Evolutionary conservation across 2,888 invertebrate species (phyloP).

Genomic region (Lithosia quadra): DNA sequence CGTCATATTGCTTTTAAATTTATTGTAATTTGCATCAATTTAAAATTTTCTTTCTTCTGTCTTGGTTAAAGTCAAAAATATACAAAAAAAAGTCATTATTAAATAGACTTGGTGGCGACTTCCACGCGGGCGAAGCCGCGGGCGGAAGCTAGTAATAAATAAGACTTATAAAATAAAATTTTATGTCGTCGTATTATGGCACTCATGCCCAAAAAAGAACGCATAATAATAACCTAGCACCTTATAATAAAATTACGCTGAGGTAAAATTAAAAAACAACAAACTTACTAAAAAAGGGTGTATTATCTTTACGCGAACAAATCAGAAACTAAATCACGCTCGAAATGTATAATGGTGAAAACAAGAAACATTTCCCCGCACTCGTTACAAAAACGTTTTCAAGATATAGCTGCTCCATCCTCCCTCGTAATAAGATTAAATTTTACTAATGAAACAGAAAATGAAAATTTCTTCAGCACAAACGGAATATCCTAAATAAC

Average conservation of each 20-base stretch:
- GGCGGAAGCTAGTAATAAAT: too few species aligned
- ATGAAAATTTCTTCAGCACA: constrained; percentile 74
- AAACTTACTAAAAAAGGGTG: not conserved
- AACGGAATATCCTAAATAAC: constrained; percentile 75
- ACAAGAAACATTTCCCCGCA: constrained; percentile 61
- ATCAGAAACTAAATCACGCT: constrained; percentile 42
- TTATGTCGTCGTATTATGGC: too few species aligned
- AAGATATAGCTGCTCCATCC: constrained; percentile 71
- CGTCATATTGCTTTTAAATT: too few species aligned
- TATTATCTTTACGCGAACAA: not conserved
- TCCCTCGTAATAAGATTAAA: constrained; percentile 78
- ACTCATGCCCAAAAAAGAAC: too few species aligned
- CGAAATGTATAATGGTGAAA: constrained; percentile 54
- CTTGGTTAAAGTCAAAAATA: too few species aligned
- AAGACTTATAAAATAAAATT: too few species aligned
- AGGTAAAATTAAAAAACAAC: not conserved
- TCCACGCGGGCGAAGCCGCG: too few species aligned
- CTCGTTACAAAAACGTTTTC: constrained; percentile 69
- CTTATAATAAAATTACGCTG: not conserved
- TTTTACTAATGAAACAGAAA: constrained; percentile 84
- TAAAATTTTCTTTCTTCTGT: too few species aligned
- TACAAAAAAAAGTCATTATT: too few species aligned
- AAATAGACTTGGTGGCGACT: too few species aligned
- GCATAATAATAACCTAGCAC: not conserved
- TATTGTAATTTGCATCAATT: too few species aligned